Base-by-base conservation (phyloP, 2,888 invertebrate species). In the Apotomis capreana region DNA sequence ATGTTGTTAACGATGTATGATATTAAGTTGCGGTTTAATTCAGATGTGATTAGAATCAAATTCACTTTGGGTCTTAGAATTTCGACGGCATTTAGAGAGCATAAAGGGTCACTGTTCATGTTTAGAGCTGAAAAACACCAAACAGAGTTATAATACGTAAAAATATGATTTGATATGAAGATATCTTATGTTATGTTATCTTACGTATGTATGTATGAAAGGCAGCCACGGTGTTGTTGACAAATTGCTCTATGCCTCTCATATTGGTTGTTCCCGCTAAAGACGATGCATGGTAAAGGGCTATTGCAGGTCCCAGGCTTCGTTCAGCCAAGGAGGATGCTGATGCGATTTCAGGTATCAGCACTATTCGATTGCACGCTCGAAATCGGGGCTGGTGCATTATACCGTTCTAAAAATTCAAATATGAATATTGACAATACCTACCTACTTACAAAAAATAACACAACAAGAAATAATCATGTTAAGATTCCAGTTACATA, bases 311-410 rank as follows among this genome's bases (percentile, higher is more conserved):
- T 3, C 76, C 76, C 6, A 76, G 49, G 2, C 95, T 93, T 87
- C 95, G 94, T 0, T 82, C 77, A 59, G 81, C 78, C 76, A 95
- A 84, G 40, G 86, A 88, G 0, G 84, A 82, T 0, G 85, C 81
- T 0, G 90, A 83, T 0, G 93, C 91, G 15, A 94, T 87, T 55
- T 86, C 85, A 3, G 90, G 87, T 70, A 94, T 92, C 40, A 94
- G 85, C 13, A 83, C 78, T 75, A 93, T 92, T 60, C 96, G 91
- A 80, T 94, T 94, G 78, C 96, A 96, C 3, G 96, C 95, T 80
- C 94, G 93, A 15, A 94, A 82, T 4, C 87, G 69, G 5, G 57
- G 13, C 37, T 76, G 74, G 46, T 78, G 77, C 73, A 75, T 51
- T 13, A 76, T 65, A n/a, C 77, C 77, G 67, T 74, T 76, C 77